These are phyloP conservation scores for Alectura lathami DNA, from an alignment of 2,113 vertebrate genomes.

Conservation along the genomic window DNA sequence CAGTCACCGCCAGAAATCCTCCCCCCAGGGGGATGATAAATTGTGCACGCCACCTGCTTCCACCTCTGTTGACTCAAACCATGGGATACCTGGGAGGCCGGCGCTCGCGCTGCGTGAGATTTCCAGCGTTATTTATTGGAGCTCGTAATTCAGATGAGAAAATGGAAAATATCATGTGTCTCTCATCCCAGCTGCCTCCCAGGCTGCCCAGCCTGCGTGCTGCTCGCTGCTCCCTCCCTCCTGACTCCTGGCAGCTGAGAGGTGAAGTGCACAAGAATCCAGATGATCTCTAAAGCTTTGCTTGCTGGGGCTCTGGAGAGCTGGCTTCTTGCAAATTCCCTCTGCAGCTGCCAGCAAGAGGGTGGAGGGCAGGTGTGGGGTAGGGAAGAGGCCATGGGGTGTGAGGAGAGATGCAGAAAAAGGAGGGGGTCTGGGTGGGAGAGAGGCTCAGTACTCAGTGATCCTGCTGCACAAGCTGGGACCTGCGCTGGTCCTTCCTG, in stretches of 20 bases:
- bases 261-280: not conserved
- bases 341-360: not conserved
- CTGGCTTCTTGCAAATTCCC: not conserved
- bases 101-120: rapidly evolving
- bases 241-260: constrained; percentile 8
- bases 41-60: not conserved
- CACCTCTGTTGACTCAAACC: constrained; percentile 1
- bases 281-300: not conserved
- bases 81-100: not conserved
- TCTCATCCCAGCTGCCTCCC: constrained; percentile 10
- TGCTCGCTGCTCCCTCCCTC: not conserved
- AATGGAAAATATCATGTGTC: not conserved
- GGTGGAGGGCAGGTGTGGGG: not conserved
- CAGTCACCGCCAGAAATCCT: not conserved
- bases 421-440: not conserved
- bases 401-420: not conserved
- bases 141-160: not conserved
- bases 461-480: not conserved
- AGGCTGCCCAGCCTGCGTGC: not conserved
- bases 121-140: not conserved
- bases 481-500: not conserved
- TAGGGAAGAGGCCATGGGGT: not conserved
- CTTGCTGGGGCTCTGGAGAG: not conserved
- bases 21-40: not conserved
- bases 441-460: not conserved